A percentile compares a stretch with the other conserved stretches of the same genome.
phyloP scores from a whole-genome alignment of 1,140 invertebrate genomes.

The Aradophagus sp. region DNA sequence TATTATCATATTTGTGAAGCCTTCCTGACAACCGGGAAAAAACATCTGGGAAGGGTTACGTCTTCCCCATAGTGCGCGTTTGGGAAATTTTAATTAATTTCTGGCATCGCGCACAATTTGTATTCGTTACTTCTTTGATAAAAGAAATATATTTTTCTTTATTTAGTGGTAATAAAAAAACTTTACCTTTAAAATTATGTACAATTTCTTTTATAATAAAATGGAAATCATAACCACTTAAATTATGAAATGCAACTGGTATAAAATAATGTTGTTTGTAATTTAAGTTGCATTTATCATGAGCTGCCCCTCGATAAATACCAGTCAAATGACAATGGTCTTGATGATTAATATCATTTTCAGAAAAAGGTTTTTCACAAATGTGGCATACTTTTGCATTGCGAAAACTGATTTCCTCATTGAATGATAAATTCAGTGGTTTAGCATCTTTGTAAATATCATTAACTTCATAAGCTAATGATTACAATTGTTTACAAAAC shows the following conservation, averaged over 20 bases:
- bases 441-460: too few relatives aligned
- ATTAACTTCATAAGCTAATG: too few relatives aligned
- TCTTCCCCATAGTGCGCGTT: too few relatives aligned
- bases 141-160: conserved; percentile 57
- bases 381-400: conserved; percentile 13
- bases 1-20: too few relatives aligned
- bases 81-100: too few relatives aligned
- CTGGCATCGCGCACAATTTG: too few relatives aligned
- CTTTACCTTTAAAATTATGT: conserved; percentile 2
- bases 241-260: conserved; percentile 64
- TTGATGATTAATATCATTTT: conserved; percentile 18
- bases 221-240: conserved; percentile 61
- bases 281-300: conserved; percentile 65
- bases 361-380: conserved; percentile 13
- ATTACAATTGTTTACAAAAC: too few relatives aligned
- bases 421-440: too few relatives aligned
- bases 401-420: conserved; percentile 6
- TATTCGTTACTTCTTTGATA: conserved; percentile 29
- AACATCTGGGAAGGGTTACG: too few relatives aligned
- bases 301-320: conserved; percentile 61
- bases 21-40: too few relatives aligned
- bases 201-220: conserved; percentile 45
- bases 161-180: conserved; percentile 40
- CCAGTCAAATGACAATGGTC: conserved; percentile 68
- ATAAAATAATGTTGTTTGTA: conserved; percentile 56